These are phyloP conservation scores for Drosophila kikkawai DNA, from an alignment of 1,140 invertebrate genomes.

Conservation along the genomic window DNA sequence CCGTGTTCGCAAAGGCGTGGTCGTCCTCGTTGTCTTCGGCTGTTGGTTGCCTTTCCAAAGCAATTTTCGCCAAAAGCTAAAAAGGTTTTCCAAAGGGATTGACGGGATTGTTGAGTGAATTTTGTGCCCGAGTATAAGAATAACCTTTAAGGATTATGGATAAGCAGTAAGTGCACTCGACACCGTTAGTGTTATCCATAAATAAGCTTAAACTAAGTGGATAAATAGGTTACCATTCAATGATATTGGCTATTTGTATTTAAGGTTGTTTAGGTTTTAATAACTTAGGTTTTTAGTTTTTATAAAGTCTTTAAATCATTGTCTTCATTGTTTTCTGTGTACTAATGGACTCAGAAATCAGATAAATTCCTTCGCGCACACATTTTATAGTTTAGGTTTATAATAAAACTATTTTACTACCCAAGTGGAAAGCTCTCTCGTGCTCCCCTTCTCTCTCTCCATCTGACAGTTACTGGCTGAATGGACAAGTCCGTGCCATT, in stretches of 20 bases:
- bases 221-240: neutral
- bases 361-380: neutral
- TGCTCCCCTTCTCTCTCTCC: neutral
- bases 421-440: constrained; percentile 5
- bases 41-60: constrained; percentile 6
- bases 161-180: constrained; percentile 17
- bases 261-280: neutral
- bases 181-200: neutral
- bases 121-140: constrained; percentile 9
- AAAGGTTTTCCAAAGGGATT: constrained; percentile 34
- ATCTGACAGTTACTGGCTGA: constrained; percentile 13
- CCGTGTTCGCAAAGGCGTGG: constrained; percentile 40
- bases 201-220: constrained; percentile 17
- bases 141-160: constrained; percentile 13
- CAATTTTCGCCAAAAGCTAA: constrained; percentile 40
- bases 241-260: neutral
- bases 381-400: constrained; percentile 24
- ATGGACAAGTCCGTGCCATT: constrained; percentile 17
- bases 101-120: constrained; percentile 13
- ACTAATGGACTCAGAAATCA: constrained; percentile 1
- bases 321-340: neutral
- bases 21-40: constrained; percentile 4
- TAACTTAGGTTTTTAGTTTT: neutral
- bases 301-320: too few species aligned
- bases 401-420: constrained; percentile 22